Evolutionary conservation across 2,113 vertebrate species (phyloP), one percentile per base, ranked within the genome.

Genomic region (Seriola dumerili): DNA sequence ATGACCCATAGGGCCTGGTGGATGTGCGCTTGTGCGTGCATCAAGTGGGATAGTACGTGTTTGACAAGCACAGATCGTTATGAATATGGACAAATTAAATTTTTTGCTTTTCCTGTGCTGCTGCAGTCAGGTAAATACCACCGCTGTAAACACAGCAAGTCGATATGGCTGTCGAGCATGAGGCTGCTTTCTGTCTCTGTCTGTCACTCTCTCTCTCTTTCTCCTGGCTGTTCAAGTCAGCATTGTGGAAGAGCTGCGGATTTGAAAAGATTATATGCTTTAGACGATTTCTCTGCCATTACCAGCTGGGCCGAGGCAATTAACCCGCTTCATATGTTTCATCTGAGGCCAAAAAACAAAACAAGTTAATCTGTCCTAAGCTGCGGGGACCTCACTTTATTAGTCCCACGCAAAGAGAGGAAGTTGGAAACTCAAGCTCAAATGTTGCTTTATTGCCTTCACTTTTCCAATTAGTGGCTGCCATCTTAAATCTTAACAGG

Each of bases 401-500:
- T 87, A 84, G 86, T 87, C 57, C 40, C 71, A 57, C 23, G 71
- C 83, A 79, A 76, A 79, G 61, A 81, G 54, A 86, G 55, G 36
- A 71, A 83, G 76, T 69, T 58, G 63, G 52, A 73, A 81, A 74
- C 13, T 46, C 40, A 7, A 76, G 63, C 83, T 91, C 74, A 84
- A 84, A 85, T 25, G 40, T 11, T 52, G 55, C 74, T 85, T 88
- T 88, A 87, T 75, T 78, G 72, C 78, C 64, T 83, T 83, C n/a
- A 42, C 11, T 76, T 91, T 88, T 91, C 90, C 89, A 93, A 94
- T 93, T 90, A 90, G 87, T 55, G 48, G 65, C 85, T 90, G 91
- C 87, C 89, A 90, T 90, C 70, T 84, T 90, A 82, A 79, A 91
- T 81, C 72, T 87, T 72, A 89, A 84, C 85, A 84, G 76, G 86